A percentile compares a stretch with the other conserved stretches of the same genome.
These are phyloP conservation scores for Passer montanus DNA, from an alignment of 2,113 vertebrate species.

Conservation along the genomic window DNA sequence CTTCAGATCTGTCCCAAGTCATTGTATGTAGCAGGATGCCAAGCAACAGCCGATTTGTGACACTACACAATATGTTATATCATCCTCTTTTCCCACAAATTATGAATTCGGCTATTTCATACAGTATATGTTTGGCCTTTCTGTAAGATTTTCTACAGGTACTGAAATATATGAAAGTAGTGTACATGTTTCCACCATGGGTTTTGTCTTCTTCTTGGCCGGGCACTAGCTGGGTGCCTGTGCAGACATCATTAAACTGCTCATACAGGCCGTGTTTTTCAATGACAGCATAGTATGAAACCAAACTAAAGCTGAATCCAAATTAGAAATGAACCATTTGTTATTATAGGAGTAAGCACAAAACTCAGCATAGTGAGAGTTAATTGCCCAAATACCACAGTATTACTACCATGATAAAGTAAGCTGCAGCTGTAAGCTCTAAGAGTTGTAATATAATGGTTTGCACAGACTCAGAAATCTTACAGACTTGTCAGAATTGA, in stretches of 20 bases:
- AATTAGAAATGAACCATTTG: background rate
- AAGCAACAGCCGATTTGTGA: accelerated
- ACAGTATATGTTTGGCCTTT: background rate
- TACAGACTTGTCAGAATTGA: background rate
- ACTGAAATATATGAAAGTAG: background rate
- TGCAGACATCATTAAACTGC: background rate
- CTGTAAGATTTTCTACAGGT: background rate
- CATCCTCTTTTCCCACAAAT: background rate
- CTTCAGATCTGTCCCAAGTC: background rate
- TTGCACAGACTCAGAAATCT: background rate
- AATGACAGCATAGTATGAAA: background rate
- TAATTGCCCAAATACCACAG: background rate
- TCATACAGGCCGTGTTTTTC: background rate
- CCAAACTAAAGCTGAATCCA: background rate
- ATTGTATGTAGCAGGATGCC: background rate
- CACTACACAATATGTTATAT: background rate
- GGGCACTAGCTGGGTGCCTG: background rate
- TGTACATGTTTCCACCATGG: background rate
- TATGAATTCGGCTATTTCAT: background rate
- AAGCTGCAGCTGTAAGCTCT: background rate
- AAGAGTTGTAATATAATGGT: background rate
- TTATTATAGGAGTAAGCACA: background rate
- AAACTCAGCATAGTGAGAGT: background rate
- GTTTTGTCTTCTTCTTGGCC: background rate
- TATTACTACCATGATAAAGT: background rate